Evolutionary conservation across 2,888 invertebrate genomes (phyloP).

Genomic region (Oxyteleia sp.): DNA sequence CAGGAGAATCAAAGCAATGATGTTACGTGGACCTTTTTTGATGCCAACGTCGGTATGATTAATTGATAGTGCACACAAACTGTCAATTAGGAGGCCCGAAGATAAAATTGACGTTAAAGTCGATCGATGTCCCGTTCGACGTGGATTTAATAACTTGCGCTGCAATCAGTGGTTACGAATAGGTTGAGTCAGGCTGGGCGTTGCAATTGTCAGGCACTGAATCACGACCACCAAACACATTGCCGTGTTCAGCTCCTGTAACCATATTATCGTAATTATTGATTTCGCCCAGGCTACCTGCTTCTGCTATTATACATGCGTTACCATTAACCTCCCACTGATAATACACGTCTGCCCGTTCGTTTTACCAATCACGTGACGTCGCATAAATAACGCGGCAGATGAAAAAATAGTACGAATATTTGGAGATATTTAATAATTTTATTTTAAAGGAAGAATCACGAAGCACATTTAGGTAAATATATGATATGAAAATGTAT

Average conservation of each 20-base stretch:
- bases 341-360: conserved; percentile 48
- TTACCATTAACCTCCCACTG: conserved; percentile 70
- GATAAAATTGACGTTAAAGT: conserved; percentile 61
- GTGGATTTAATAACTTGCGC: conserved; percentile 69
- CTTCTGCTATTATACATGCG: conserved; percentile 68
- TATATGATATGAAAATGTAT: too few relatives aligned
- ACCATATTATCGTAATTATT: conserved; percentile 79
- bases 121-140: conserved; percentile 59
- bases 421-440: background rate
- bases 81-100: conserved; percentile 45
- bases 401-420: background rate
- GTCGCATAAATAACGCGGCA: background rate
- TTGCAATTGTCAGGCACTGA: conserved; percentile 75
- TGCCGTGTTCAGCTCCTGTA: conserved; percentile 73
- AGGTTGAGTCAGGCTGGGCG: conserved; percentile 65
- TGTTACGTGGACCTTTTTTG: background rate
- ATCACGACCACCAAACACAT: conserved; percentile 75
- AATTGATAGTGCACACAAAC: conserved; percentile 36
- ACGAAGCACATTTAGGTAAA: too few relatives aligned
- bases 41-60: conserved; percentile 1
- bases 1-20: background rate
- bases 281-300: conserved; percentile 72
- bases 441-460: too few relatives aligned
- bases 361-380: conserved; percentile 38
- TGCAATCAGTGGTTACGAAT: conserved; percentile 67